Evolutionary conservation across 2,113 vertebrate genomes (phyloP).

Genomic region (Dinomys branickii): DNA sequence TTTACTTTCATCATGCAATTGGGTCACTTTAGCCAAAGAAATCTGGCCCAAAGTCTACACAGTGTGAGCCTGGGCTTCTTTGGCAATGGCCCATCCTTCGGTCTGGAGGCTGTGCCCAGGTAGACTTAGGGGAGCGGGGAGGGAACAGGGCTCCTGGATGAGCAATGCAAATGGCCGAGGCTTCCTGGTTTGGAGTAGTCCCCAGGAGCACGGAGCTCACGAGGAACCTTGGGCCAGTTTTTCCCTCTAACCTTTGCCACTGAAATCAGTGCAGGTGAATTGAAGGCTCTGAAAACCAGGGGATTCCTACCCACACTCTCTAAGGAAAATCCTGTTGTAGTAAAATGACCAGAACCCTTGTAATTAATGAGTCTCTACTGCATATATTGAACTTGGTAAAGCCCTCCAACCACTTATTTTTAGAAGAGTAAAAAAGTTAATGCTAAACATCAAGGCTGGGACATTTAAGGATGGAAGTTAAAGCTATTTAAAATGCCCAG

Average conservation of each 20-base stretch:
- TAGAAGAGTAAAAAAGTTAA: background rate
- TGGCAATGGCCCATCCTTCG: background rate
- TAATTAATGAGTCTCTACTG: background rate
- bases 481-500: background rate
- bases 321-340: background rate
- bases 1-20: background rate
- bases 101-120: background rate
- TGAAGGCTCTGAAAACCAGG: constrained; percentile 17
- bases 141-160: background rate
- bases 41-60: background rate
- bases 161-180: background rate
- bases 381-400: constrained; percentile 11
- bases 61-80: background rate
- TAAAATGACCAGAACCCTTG: background rate
- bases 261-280: constrained; percentile 6
- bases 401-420: background rate
- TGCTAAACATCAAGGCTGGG: background rate
- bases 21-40: background rate
- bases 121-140: background rate
- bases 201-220: background rate
- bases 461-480: background rate
- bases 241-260: background rate
- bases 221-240: background rate
- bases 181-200: background rate
- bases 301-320: background rate